Conservation (phyloP, 2,797 vertebrate genomes). For the Sebastes iracundus region DNA sequence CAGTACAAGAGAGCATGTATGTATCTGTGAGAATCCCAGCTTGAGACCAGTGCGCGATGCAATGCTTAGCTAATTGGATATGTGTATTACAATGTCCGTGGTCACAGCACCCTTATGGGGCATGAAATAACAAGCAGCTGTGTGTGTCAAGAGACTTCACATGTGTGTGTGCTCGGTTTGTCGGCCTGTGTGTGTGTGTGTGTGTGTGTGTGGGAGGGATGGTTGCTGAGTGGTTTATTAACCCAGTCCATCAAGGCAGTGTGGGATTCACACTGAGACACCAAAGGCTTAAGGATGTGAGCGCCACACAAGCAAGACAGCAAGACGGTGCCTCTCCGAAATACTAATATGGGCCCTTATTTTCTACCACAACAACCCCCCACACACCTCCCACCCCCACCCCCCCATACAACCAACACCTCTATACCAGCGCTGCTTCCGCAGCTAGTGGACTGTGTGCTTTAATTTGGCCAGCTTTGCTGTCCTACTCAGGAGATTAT, state of each 20-base stretch:
- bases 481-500: conserved; percentile 48
- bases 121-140: conserved; percentile 87
- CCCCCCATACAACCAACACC: conserved; percentile 10
- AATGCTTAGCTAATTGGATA: conserved; percentile 83
- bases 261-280: conserved; percentile 81
- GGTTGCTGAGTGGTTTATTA: conserved; percentile 84
- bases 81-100: conserved; percentile 83
- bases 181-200: conserved; percentile 23
- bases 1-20: conserved; percentile 1
- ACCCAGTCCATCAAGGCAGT: conserved; percentile 83
- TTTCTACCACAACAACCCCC: conserved; percentile 67
- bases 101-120: conserved; percentile 82
- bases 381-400: not conserved
- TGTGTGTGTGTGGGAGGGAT: conserved; percentile 19
- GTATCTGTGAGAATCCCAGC: conserved; percentile 67
- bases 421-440: conserved; percentile 23
- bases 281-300: conserved; percentile 83
- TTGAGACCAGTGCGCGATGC: conserved; percentile 61
- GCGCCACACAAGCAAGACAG: conserved; percentile 80
- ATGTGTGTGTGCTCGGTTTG: conserved; percentile 51
- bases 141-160: conserved; percentile 62
- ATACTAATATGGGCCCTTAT: conserved; percentile 84
- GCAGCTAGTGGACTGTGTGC: conserved; percentile 33
- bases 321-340: conserved; percentile 73
- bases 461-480: conserved; percentile 65